Evolutionary conservation across 2,888 invertebrate genomes (phyloP).

Genomic region (Drosophila setosimentum): DNA sequence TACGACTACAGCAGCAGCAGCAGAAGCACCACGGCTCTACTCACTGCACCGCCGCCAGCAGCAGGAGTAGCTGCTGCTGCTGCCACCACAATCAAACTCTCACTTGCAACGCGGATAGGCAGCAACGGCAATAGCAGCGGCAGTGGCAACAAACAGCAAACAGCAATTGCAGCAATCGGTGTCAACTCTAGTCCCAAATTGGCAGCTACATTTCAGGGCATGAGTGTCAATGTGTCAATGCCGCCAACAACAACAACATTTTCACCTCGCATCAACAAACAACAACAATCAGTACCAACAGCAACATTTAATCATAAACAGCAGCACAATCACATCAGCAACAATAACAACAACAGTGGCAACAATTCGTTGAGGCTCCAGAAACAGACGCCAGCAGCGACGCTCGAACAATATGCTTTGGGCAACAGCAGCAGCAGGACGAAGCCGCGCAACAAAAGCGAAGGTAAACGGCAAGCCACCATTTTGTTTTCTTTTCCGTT

Average conservation of each 20-base stretch:
- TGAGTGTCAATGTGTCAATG: slow-evolving; percentile 37
- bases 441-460: slow-evolving; percentile 73
- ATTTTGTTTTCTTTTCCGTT: slow-evolving; percentile 32
- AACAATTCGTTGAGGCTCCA: slow-evolving; percentile 30
- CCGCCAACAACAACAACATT: slow-evolving; percentile 13
- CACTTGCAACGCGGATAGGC: slow-evolving; percentile 5
- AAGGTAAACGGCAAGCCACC: slow-evolving; percentile 72
- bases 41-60: slow-evolving; percentile 27
- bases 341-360: slow-evolving; percentile 8
- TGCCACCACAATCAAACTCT: slow-evolving; percentile 11
- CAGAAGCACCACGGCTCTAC: slow-evolving; percentile 6
- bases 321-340: slow-evolving; percentile 4
- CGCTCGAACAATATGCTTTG: slow-evolving; percentile 15
- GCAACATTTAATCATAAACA: slow-evolving; percentile 10
- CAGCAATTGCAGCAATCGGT: slow-evolving; percentile 10
- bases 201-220: slow-evolving; percentile 45
- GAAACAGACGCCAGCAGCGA: slow-evolving; percentile 13
- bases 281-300: slow-evolving; percentile 7
- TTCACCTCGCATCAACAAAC: slow-evolving; percentile 23
- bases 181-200: slow-evolving; percentile 52
- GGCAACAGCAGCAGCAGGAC: slow-evolving; percentile 35
- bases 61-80: neutral
- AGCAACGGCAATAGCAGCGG: neutral
- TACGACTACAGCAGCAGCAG: neutral
- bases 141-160: slow-evolving; percentile 1